Evolutionary conservation across 2,888 invertebrate genomes (phyloP).

Genomic region (Rotaria sp.): DNA sequence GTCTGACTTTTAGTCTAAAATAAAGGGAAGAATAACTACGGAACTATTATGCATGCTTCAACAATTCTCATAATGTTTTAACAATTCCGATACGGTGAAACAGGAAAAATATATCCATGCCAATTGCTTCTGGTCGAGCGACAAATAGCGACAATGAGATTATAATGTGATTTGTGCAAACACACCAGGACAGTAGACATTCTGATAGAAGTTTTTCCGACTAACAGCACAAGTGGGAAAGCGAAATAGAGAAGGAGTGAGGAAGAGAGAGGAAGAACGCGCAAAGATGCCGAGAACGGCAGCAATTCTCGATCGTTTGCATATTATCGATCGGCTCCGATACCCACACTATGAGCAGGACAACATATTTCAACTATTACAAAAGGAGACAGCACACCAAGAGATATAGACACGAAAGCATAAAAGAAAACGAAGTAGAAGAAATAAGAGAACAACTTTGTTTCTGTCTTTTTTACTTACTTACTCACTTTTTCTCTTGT

Average conservation of each 20-base stretch:
- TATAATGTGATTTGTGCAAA: slow-evolving; percentile 13
- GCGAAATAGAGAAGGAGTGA: neutral
- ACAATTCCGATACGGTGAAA: neutral
- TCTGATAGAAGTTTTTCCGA: slow-evolving; percentile 22
- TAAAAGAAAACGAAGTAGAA: neutral
- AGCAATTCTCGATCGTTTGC: slow-evolving; percentile 13
- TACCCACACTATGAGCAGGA: neutral
- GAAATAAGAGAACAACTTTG: slow-evolving; percentile 3
- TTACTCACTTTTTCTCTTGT: neutral
- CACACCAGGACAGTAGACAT: neutral
- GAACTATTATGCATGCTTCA: neutral
- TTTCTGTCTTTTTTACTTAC: neutral
- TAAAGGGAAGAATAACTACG: neutral
- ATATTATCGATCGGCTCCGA: slow-evolving; percentile 6
- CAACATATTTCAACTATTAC: slow-evolving; percentile 14
- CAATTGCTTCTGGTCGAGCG: neutral
- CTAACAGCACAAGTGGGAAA: neutral
- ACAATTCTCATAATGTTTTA: neutral
- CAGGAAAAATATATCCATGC: neutral
- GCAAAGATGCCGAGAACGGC: neutral
- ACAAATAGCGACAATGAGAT: neutral
- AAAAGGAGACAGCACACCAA: neutral
- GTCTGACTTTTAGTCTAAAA: too few species aligned
- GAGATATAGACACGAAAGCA: neutral
- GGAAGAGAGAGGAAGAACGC: neutral